phyloP scores from a whole-genome alignment of 2,113 vertebrate genomes.

The Cynopterus brachyotis region DNA sequence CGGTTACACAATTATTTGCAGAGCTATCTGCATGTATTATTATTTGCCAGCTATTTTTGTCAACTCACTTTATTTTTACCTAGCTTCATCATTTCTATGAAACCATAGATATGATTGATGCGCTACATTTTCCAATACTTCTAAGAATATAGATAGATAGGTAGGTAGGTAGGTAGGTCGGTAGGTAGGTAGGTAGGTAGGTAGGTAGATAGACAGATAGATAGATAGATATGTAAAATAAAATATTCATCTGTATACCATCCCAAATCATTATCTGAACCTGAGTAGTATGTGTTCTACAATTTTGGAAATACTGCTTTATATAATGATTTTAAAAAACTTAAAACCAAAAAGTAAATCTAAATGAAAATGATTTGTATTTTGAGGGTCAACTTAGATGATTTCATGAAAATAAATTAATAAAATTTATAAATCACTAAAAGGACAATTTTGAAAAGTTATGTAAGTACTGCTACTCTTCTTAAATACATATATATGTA shows the following conservation, averaged over 20 bases:
- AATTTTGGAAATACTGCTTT: neutral
- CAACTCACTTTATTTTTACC: slow-evolving; percentile 34
- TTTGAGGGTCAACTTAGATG: neutral
- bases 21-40: neutral
- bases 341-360: slow-evolving; percentile 30
- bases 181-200: too few species aligned
- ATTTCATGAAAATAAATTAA: slow-evolving; percentile 29
- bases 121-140: neutral
- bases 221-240: too few species aligned
- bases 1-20: neutral
- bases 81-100: neutral
- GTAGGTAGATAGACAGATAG: too few species aligned
- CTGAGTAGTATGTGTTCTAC: neutral
- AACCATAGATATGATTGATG: neutral
- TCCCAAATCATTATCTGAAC: neutral
- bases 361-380: neutral
- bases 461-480: neutral
- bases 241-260: neutral
- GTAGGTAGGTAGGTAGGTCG: too few species aligned
- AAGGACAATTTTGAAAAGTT: neutral
- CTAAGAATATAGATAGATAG: too few species aligned
- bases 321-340: slow-evolving; percentile 15
- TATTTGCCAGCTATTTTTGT: neutral
- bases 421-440: neutral
- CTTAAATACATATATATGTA: neutral